Conservation (phyloP, 2,888 invertebrate species). For the Chirona hameri region DNA sequence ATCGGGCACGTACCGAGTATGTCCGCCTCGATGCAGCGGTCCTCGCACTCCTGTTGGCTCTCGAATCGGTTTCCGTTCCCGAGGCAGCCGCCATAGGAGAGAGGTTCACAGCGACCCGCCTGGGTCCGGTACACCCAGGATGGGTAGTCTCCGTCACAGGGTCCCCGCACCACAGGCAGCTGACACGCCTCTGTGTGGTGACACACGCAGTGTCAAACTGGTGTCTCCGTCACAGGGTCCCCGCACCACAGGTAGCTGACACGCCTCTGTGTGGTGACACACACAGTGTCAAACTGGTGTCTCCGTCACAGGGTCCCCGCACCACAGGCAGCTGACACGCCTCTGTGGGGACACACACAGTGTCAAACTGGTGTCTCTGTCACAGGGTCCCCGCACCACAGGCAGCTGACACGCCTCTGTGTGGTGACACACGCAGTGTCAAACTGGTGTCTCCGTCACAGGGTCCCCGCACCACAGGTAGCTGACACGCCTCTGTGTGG, state of each 20-base stretch:
- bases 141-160: slow-evolving; percentile 72
- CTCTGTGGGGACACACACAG: too few relatives aligned
- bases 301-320: too few relatives aligned
- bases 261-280: slow-evolving; percentile 57
- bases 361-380: too few relatives aligned
- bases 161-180: slow-evolving; percentile 75
- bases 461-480: too few relatives aligned
- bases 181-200: slow-evolving; percentile 62
- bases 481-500: too few relatives aligned
- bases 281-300: too few relatives aligned
- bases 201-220: too few relatives aligned
- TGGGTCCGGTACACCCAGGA: slow-evolving; percentile 79
- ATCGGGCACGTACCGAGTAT: slow-evolving; percentile 55
- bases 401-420: too few relatives aligned
- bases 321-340: too few relatives aligned
- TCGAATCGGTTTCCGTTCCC: slow-evolving; percentile 87
- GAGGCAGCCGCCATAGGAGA: slow-evolving; percentile 85
- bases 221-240: slow-evolving; percentile 76
- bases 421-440: too few relatives aligned
- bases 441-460: too few relatives aligned
- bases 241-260: slow-evolving; percentile 71
- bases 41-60: slow-evolving; percentile 69
- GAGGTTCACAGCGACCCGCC: slow-evolving; percentile 73
- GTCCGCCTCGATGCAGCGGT: slow-evolving; percentile 63
- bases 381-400: too few relatives aligned